phyloP scores from a whole-genome alignment of 2,797 vertebrate genomes.

The Schizothorax lantsangensis region DNA sequence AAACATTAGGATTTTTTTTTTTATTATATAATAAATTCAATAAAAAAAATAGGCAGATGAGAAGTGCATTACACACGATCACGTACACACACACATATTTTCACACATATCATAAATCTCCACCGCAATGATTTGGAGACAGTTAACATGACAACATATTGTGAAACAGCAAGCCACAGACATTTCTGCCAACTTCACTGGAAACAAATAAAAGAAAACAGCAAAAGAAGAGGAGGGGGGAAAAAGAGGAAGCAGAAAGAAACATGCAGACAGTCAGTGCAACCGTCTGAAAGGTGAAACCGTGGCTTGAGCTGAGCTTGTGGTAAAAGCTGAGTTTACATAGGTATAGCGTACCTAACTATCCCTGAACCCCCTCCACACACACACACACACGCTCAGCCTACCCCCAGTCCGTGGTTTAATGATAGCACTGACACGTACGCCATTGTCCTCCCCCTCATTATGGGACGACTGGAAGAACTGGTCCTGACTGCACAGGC shows the following conservation, averaged over 20 bases:
- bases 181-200: constrained; percentile 84
- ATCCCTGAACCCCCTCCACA: constrained; percentile 72
- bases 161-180: constrained; percentile 90
- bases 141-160: constrained; percentile 92
- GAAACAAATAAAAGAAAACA: constrained; percentile 77
- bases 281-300: constrained; percentile 48
- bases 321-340: constrained; percentile 39
- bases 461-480: constrained; percentile 86
- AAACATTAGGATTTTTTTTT: background rate
- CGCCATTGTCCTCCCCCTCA: constrained; percentile 81
- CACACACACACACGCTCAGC: constrained; percentile 67
- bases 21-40: background rate
- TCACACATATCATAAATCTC: constrained; percentile 84
- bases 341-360: constrained; percentile 70
- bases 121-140: constrained; percentile 90
- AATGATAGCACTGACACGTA: constrained; percentile 84
- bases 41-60: constrained; percentile 2
- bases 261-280: constrained; percentile 49
- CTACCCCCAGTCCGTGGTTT: constrained; percentile 72
- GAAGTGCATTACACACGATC: constrained; percentile 11
- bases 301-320: constrained; percentile 52
- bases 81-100: constrained; percentile 67
- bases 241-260: constrained; percentile 60
- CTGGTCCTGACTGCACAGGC: constrained; percentile 85
- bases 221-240: constrained; percentile 50